Percentiles rank a stretch among this genome's conserved stretches.
Evolutionary conservation across 2,888 invertebrate genomes (phyloP).

Genomic region (Seladonia tumulorum): DNA sequence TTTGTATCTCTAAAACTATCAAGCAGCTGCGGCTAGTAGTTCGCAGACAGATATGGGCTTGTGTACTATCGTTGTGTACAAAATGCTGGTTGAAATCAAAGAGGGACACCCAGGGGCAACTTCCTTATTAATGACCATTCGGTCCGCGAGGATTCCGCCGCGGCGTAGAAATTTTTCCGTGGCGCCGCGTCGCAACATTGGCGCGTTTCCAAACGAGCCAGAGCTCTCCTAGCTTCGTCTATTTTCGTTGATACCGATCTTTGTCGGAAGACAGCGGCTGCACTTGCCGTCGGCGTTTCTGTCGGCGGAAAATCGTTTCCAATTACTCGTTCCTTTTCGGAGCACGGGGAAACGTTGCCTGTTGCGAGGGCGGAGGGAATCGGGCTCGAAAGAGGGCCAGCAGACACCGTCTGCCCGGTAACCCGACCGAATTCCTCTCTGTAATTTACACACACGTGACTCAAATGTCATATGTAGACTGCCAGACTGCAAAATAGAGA

Average conservation of each 20-base stretch:
- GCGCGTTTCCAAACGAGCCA: constrained; percentile 71
- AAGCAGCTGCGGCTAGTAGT: too few relatives aligned
- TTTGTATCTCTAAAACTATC: too few relatives aligned
- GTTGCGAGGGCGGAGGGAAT: background rate
- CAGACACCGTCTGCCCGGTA: constrained; percentile 24
- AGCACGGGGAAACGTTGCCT: background rate
- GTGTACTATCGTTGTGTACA: too few relatives aligned
- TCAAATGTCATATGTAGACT: constrained; percentile 40
- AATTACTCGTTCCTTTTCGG: constrained; percentile 8
- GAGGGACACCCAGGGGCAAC: background rate
- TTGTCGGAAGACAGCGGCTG: constrained; percentile 61
- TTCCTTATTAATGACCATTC: constrained; percentile 1
- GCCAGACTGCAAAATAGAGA: background rate
- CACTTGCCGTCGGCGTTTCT: constrained; percentile 28
- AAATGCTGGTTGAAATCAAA: too few relatives aligned
- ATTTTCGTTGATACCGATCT: constrained; percentile 77
- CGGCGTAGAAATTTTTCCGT: constrained; percentile 62
- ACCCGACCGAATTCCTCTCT: constrained; percentile 49
- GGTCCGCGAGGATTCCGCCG: constrained; percentile 20
- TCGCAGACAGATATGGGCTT: too few relatives aligned
- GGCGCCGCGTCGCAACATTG: constrained; percentile 68
- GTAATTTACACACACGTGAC: constrained; percentile 63
- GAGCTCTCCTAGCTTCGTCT: constrained; percentile 69
- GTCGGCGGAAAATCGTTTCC: constrained; percentile 23
- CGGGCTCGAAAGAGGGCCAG: constrained; percentile 10